These are phyloP conservation scores for Drosophila setosimentum DNA, from an alignment of 2,888 invertebrate species.

Conservation along the genomic window DNA sequence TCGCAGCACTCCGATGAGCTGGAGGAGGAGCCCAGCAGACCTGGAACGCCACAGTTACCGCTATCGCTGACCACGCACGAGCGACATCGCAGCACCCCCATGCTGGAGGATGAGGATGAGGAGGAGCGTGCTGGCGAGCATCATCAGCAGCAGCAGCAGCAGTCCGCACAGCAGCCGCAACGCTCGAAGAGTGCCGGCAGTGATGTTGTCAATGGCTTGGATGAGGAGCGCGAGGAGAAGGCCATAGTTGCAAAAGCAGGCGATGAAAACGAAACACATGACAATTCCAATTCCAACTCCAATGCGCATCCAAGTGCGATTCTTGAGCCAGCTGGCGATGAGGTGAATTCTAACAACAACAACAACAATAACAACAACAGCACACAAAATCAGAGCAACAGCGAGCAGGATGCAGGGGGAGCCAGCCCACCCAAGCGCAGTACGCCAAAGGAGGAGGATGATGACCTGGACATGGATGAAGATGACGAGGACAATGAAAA, in stretches of 20 bases:
- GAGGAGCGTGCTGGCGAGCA: slow-evolving; percentile 38
- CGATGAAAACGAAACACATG: slow-evolving; percentile 36
- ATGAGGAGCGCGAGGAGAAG: slow-evolving; percentile 68
- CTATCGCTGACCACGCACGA: slow-evolving; percentile 89
- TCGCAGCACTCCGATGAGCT: slow-evolving; percentile 89
- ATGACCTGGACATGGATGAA: slow-evolving; percentile 85
- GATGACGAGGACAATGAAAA: slow-evolving; percentile 84
- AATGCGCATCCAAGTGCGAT: slow-evolving; percentile 24
- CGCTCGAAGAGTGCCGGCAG: slow-evolving; percentile 58
- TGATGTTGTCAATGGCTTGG: slow-evolving; percentile 64
- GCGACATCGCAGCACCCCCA: slow-evolving; percentile 81
- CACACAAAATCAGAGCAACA: slow-evolving; percentile 49
- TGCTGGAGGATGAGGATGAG: slow-evolving; percentile 70
- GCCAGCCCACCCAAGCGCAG: slow-evolving; percentile 69
- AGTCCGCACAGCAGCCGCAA: slow-evolving; percentile 36
- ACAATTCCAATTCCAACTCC: slow-evolving; percentile 59
- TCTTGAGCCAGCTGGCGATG: slow-evolving; percentile 31
- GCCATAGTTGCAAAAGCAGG: slow-evolving; percentile 18
- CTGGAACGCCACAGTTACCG: slow-evolving; percentile 90
- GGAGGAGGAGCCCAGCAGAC: slow-evolving; percentile 88
- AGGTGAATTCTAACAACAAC: slow-evolving; percentile 50
- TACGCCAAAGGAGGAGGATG: slow-evolving; percentile 83
- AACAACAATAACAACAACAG: slow-evolving; percentile 55
- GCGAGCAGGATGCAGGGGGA: slow-evolving; percentile 44
- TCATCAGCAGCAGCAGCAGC: slow-evolving; percentile 38